A percentile compares a stretch with the other conserved stretches of the same genome.
These are phyloP conservation scores for Patagioenas fasciata DNA, from an alignment of 2,113 vertebrate genomes.

Conservation along the genomic window DNA sequence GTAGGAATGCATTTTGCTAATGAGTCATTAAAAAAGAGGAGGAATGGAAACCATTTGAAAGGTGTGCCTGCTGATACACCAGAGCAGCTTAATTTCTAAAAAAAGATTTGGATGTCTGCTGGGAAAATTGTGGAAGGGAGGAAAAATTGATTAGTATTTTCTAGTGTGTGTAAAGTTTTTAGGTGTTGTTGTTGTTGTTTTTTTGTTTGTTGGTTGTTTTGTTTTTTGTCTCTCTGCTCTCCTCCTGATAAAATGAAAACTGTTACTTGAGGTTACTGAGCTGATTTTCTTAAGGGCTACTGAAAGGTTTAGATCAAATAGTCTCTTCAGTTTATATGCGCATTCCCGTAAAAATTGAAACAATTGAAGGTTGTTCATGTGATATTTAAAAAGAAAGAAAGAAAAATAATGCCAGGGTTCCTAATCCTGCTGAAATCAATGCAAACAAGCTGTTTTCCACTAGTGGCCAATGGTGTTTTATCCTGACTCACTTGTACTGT, in stretches of 20 bases:
- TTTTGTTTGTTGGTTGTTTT: too few relatives aligned
- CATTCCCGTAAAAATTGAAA: neutral
- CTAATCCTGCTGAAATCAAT: neutral
- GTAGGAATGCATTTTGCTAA: constrained; percentile 15
- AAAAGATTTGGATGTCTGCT: neutral
- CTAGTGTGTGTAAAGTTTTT: neutral
- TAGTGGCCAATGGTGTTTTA: neutral
- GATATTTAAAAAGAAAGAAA: neutral
- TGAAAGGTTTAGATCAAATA: neutral
- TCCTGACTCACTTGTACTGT: neutral
- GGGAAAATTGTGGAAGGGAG: neutral
- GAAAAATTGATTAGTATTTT: neutral
- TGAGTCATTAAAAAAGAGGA: constrained; percentile 13
- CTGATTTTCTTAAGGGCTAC: neutral
- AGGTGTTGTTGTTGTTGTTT: too few relatives aligned
- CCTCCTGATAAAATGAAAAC: neutral
- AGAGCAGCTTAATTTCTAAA: neutral
- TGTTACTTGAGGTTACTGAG: neutral
- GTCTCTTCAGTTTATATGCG: neutral
- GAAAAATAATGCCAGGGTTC: neutral
- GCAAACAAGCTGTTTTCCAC: neutral
- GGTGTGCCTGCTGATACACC: neutral
- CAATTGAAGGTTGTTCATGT: neutral
- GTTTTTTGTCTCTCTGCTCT: neutral
- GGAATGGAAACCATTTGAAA: neutral